These are phyloP conservation scores for Chloropsis hardwickii DNA, from an alignment of 2,113 vertebrate genomes.

Conservation along the genomic window DNA sequence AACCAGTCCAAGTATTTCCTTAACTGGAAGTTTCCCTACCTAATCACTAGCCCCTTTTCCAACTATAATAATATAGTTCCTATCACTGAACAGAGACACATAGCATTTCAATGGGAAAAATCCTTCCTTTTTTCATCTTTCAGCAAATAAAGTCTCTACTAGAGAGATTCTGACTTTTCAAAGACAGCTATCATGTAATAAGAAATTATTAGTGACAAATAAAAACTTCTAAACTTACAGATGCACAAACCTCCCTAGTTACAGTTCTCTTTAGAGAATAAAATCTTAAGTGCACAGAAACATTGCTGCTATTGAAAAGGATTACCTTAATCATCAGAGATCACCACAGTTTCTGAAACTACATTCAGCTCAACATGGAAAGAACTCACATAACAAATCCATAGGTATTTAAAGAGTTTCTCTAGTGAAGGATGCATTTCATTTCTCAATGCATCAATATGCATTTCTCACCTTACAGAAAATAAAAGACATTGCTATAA, in stretches of 20 bases:
- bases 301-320: background rate
- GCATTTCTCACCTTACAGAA: background rate
- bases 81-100: background rate
- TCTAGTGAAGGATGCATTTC: background rate
- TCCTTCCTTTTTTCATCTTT: background rate
- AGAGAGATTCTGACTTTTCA: background rate
- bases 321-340: background rate
- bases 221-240: background rate
- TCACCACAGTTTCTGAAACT: background rate
- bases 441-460: background rate
- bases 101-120: background rate
- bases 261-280: background rate
- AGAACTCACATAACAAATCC: background rate
- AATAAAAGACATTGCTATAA: background rate
- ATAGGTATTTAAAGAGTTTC: background rate
- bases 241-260: background rate
- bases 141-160: background rate
- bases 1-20: background rate
- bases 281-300: background rate
- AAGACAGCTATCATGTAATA: background rate
- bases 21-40: background rate
- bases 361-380: background rate
- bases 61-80: background rate
- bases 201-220: background rate
- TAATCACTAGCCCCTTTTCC: background rate